Conservation (phyloP, 2,888 invertebrate genomes). For the Drosophila kambysellisi region DNA sequence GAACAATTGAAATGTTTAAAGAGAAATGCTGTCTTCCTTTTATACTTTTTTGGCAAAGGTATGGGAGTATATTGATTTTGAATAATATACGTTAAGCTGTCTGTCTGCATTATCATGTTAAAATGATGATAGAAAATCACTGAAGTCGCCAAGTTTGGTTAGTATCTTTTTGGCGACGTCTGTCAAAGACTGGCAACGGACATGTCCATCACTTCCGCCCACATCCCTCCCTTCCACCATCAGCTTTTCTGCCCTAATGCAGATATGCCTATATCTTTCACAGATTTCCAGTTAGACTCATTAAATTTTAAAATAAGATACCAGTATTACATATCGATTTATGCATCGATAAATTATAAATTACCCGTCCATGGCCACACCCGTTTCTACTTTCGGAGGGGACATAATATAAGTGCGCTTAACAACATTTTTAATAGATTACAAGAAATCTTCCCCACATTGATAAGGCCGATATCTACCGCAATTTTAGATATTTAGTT, state of each 20-base stretch:
- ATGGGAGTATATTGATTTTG: background rate
- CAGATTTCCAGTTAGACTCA: background rate
- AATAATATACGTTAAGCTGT: background rate
- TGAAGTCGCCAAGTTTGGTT: background rate
- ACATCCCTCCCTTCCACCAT: background rate
- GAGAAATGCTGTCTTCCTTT: constrained; percentile 38
- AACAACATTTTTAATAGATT: too few relatives aligned
- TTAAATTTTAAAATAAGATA: background rate
- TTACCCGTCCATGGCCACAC: too few relatives aligned
- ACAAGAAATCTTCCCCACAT: too few relatives aligned
- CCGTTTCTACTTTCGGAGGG: too few relatives aligned
- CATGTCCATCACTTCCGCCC: background rate
- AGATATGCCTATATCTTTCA: background rate
- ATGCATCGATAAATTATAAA: background rate
- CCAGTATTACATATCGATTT: background rate
- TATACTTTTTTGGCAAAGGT: constrained; percentile 3
- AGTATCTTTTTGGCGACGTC: background rate
- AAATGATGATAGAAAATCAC: background rate
- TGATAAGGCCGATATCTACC: too few relatives aligned
- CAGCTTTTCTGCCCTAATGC: background rate
- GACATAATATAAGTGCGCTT: too few relatives aligned
- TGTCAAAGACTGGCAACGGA: background rate
- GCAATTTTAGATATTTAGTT: too few relatives aligned
- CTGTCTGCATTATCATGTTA: background rate
- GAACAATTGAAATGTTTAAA: constrained; percentile 34